Evolutionary conservation across 2,113 vertebrate genomes (phyloP), one percentile per base, ranked within the genome.

Genomic region (Mola mola): DNA sequence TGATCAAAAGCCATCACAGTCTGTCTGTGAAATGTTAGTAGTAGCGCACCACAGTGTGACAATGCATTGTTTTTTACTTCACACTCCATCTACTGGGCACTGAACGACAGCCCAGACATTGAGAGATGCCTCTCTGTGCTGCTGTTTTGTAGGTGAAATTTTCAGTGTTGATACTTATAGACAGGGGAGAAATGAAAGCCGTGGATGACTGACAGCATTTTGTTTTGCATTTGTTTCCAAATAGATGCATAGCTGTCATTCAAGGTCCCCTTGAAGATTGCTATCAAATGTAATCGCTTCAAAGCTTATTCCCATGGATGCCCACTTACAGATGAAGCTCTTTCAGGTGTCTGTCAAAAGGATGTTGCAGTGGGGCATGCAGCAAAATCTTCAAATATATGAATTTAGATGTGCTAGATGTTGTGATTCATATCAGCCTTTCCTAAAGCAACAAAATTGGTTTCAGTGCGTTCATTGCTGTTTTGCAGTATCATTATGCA

Each of bases 161-260:
- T 83, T 87, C 61, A 53, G 16, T 41, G 49, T 74, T 73, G 64
- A 81, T 81, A 71, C 79, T 57, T 78, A 78, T 52, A 87, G 84
- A 74, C 72, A 58, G 72, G 74, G 65, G 75, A 57, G 43, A 72
- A 82, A 80, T 50, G 73, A 66, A 84, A 75, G 72, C 66, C 46
- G 61, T 51, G 64, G 79, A 79, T 89, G 88, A 92, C 87, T 90
- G 91, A 88, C 89, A 90, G 89, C 76, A 84, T 90, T 90, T 93
- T 91, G 88, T 89, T 90, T 90, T 87, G 81, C 78, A 81, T 87
- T 82, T 86, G 86, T 90, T 86, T 91, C 84, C 86, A 90, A 92
- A 89, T 85, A 92, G 91, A 93, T 88, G 87, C 89, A 85, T 84
- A 81, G 90, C 89, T 92, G 91, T 92, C 91, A 90, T 90, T 91